phyloP scores from a whole-genome alignment of 2,113 vertebrate species.

The Anguilla japonica region DNA sequence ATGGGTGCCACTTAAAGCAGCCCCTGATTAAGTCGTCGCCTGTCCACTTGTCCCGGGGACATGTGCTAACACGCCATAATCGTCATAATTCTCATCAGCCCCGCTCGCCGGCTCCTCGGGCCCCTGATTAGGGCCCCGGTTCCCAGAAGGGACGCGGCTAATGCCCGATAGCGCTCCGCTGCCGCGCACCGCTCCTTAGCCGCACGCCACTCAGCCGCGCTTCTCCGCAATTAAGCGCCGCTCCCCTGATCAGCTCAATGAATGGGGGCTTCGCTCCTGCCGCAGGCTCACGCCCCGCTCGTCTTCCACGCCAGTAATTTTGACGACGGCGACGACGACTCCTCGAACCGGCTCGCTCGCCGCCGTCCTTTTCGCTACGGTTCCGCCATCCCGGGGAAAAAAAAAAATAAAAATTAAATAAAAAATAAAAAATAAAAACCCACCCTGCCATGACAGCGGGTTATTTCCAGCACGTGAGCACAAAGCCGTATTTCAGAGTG shows the following conservation, averaged over 20 bases:
- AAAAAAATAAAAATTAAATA: background rate
- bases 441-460: too few species aligned
- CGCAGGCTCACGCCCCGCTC: too few species aligned
- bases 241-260: constrained; percentile 77
- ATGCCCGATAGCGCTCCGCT: constrained; percentile 85
- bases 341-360: too few species aligned
- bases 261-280: constrained; percentile 72
- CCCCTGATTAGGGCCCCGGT: constrained; percentile 84
- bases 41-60: constrained; percentile 88
- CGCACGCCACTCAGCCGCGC: constrained; percentile 77
- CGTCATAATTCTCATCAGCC: constrained; percentile 87
- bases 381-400: background rate
- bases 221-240: constrained; percentile 82
- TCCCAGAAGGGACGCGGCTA: constrained; percentile 85
- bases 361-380: background rate
- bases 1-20: constrained; percentile 87
- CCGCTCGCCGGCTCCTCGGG: constrained; percentile 77
- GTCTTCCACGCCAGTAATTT: too few species aligned
- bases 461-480: background rate
- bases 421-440: background rate
- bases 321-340: background rate
- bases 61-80: constrained; percentile 96
- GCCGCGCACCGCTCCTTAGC: constrained; percentile 81
- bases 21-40: constrained; percentile 95
- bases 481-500: constrained; percentile 1